Evolutionary conservation across 2,888 invertebrate species (phyloP).

Genomic region (Diploptera punctata): DNA sequence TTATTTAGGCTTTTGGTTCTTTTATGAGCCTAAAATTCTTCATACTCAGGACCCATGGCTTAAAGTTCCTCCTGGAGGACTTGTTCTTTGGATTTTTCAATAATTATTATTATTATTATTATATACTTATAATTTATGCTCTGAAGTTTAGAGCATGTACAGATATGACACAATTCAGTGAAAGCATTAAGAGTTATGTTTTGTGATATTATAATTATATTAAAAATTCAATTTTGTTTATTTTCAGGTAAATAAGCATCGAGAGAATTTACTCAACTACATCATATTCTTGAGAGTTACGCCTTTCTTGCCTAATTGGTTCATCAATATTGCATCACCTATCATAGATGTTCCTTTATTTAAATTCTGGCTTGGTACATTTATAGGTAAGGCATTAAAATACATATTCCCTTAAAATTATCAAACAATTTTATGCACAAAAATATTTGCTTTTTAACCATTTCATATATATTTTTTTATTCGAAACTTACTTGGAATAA

Average conservation of each 20-base stretch:
- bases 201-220: not conserved
- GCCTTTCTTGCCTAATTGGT: constrained; percentile 99
- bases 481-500: too few relatives aligned
- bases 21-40: too few relatives aligned
- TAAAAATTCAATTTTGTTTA: constrained; percentile 2
- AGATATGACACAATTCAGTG: not conserved
- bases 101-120: too few relatives aligned
- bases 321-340: constrained; percentile 96
- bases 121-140: too few relatives aligned
- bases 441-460: not conserved
- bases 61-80: too few relatives aligned
- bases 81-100: too few relatives aligned
- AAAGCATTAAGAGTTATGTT: not conserved
- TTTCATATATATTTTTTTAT: not conserved
- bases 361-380: constrained; percentile 95
- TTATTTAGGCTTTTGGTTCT: too few relatives aligned
- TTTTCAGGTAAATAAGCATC: constrained; percentile 71
- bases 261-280: constrained; percentile 90
- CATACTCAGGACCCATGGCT: too few relatives aligned
- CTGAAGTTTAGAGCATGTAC: too few relatives aligned
- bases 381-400: constrained; percentile 74
- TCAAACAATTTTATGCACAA: too few relatives aligned
- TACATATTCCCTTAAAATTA: too few relatives aligned
- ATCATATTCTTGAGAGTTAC: constrained; percentile 97
- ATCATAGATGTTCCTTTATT: constrained; percentile 93